Evolutionary conservation across 1,140 invertebrate species (phyloP), one percentile per base, ranked within the genome.

Genomic region (Meloidogyne hapla): DNA sequence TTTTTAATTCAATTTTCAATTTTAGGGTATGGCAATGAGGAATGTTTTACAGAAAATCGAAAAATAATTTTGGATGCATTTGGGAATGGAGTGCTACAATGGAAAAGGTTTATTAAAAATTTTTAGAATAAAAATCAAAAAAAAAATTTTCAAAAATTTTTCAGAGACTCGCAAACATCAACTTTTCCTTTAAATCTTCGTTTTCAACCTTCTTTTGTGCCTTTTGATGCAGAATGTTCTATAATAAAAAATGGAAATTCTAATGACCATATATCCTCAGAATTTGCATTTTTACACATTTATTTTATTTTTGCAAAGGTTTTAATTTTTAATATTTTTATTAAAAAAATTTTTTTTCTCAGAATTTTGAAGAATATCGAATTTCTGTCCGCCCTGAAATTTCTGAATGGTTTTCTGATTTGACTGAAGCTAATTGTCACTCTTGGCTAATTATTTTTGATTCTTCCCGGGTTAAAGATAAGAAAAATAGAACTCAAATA

Each of bases 371-470:
- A 28, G 84, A 85, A 56, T 85, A 85, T 74, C 81, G 84, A 23
- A 48, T 67, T n/a, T 64, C 25, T 66, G 78, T 84, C 18, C 75
- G 81, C 9, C 84, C 80, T 38, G 69, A 76, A 56, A 76, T 85
- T 45, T 76, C 79, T n/a, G 83, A 85, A 74, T 85, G 83, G 83
- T 85, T 85, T 64, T 74, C 83, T 13, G 48, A 56, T 48, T 40
- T 83, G 26, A 81, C 81, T n/a, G 74, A 82, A 42, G 81, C 77
- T 23, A 74, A 80, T 73, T 71, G 38, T 72, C 74, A 21, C 28
- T 76, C 83, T 64, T 85, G 85, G 85, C 23, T 87, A 6, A 87
- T 85, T 38, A 75, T 85, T 21, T 81, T 83, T 61, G 85, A 85
- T 42, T 80, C 81, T 10, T 80, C 83, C 3, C 68, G 69, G 56